Conservation (phyloP, 1,140 invertebrate genomes). For the Lepidostoma basale region DNA sequence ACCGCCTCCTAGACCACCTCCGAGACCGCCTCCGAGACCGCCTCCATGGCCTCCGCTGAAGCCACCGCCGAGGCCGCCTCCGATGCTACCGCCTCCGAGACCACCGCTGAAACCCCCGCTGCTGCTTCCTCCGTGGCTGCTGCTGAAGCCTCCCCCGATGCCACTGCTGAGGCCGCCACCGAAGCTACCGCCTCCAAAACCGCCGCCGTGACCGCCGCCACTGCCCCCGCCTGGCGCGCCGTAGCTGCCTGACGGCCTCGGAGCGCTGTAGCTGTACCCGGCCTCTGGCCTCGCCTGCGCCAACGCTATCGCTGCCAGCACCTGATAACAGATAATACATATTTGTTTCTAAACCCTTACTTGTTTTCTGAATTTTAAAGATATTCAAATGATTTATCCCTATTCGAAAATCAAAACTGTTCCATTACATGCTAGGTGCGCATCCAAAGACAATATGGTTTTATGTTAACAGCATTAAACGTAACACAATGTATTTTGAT, state of each 20-base stretch:
- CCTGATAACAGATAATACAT: conserved; percentile 28
- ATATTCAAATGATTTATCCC: too few relatives aligned
- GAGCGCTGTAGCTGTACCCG: conserved; percentile 55
- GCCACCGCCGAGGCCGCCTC: conserved; percentile 39
- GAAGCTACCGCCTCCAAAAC: conserved; percentile 38
- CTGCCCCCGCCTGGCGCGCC: conserved; percentile 39
- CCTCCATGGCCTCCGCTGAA: conserved; percentile 44
- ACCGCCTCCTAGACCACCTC: conserved; percentile 50
- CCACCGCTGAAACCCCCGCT: conserved; percentile 25
- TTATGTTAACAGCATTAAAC: too few relatives aligned
- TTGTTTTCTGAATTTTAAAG: too few relatives aligned
- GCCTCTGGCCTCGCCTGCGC: conserved; percentile 53
- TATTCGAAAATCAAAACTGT: too few relatives aligned
- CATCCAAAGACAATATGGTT: too few relatives aligned
- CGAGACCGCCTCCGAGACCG: conserved; percentile 43
- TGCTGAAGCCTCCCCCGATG: conserved; percentile 9
- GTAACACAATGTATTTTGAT: too few relatives aligned
- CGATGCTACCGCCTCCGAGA: conserved; percentile 10
- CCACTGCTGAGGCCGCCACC: conserved; percentile 23
- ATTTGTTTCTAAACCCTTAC: too few relatives aligned
- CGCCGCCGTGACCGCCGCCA: conserved; percentile 40
- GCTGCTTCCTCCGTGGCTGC: conserved; percentile 48
- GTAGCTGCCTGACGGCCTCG: conserved; percentile 51
- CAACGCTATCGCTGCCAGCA: conserved; percentile 47
- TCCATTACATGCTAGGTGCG: too few relatives aligned